phyloP scores from a whole-genome alignment of 2,888 invertebrate genomes.

The Idaea dimidiata region DNA sequence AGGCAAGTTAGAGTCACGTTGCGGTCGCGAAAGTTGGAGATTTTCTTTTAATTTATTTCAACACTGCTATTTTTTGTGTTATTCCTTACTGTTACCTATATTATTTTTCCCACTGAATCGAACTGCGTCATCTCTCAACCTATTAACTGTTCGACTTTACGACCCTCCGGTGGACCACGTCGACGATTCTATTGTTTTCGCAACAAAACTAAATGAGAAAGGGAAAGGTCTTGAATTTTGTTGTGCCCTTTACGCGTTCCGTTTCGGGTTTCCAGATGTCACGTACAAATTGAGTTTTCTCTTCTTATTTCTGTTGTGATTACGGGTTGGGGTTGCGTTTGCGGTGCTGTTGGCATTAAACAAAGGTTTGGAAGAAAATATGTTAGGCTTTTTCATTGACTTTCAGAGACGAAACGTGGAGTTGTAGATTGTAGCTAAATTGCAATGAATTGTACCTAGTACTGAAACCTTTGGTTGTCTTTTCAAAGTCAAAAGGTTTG shows the following conservation, averaged over 20 bases:
- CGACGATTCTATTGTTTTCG: slow-evolving; percentile 22
- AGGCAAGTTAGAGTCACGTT: too few relatives aligned
- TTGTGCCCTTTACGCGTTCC: not conserved
- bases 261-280: not conserved
- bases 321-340: not conserved
- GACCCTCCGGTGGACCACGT: slow-evolving; percentile 8
- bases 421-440: not conserved
- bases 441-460: not conserved
- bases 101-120: not conserved
- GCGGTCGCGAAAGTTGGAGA: too few relatives aligned
- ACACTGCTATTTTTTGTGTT: too few relatives aligned
- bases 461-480: too few relatives aligned
- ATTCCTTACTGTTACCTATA: too few relatives aligned
- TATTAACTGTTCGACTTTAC: slow-evolving; percentile 24
- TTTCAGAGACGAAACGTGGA: not conserved
- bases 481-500: too few relatives aligned
- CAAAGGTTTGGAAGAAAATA: not conserved
- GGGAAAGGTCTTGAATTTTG: slow-evolving; percentile 13
- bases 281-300: slow-evolving; percentile 1
- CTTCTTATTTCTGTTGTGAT: slow-evolving; percentile 1
- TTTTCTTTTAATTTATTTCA: too few relatives aligned
- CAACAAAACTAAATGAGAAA: slow-evolving; percentile 18
- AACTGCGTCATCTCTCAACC: slow-evolving; percentile 17
- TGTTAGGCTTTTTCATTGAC: not conserved
- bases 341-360: not conserved